Conservation (phyloP, 2,888 invertebrate genomes). For the Dorcus hopei region DNA sequence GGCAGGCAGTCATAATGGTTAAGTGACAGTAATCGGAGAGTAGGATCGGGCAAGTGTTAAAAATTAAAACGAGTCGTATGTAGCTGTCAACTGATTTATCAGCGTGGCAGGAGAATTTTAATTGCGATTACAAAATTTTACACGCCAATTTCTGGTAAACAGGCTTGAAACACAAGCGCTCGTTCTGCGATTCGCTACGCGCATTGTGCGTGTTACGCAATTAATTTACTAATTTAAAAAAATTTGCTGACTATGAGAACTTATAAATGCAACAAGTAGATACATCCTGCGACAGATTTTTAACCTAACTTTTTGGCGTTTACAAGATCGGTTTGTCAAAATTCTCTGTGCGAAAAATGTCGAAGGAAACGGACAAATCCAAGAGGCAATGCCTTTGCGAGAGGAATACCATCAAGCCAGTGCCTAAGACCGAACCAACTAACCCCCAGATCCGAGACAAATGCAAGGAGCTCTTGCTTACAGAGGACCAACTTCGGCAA, state of each 20-base stretch:
- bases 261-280: neutral
- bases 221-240: no score
- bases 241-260: neutral
- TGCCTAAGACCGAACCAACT: conserved; percentile 6
- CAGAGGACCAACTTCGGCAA: conserved; percentile 74
- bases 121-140: conserved; percentile 14
- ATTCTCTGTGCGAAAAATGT: conserved; percentile 5
- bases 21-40: neutral
- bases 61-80: neutral
- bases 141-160: conserved; percentile 14
- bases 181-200: conserved; percentile 13
- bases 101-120: conserved; percentile 12
- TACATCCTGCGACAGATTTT: no score
- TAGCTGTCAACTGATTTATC: conserved; percentile 5
- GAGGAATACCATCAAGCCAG: conserved; percentile 7
- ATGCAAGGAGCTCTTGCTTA: conserved; percentile 77
- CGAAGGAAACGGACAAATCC: no score
- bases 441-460: conserved; percentile 59
- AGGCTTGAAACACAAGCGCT: conserved; percentile 5
- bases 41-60: neutral
- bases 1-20: neutral
- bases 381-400: conserved; percentile 5
- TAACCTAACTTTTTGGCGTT: neutral
- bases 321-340: conserved; percentile 3
- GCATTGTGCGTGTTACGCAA: neutral